Percentiles rank a stretch among this genome's conserved stretches.
Evolutionary conservation across 1,140 invertebrate genomes (phyloP).

Genomic region (Linepithema humile): DNA sequence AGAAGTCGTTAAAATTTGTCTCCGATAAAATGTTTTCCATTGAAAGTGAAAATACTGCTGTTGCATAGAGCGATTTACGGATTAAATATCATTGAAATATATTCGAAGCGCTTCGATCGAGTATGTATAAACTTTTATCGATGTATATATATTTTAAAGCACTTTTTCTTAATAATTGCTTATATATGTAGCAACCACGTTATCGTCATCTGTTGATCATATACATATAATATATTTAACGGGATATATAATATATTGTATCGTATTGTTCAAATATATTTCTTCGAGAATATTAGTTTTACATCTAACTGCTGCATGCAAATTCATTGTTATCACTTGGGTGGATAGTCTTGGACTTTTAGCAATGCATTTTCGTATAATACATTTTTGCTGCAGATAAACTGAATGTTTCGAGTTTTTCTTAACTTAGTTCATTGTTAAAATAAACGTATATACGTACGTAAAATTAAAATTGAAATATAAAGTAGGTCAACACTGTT

Average conservation of each 20-base stretch:
- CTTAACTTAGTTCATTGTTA: neutral
- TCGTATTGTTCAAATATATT: conserved; percentile 32
- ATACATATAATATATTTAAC: conserved; percentile 40
- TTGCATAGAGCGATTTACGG: conserved; percentile 47
- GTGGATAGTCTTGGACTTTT: neutral
- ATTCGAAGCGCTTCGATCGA: conserved; percentile 47
- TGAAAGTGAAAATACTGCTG: conserved; percentile 37
- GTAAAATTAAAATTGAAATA: neutral
- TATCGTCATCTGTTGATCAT: conserved; percentile 31
- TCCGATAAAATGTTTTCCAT: conserved; percentile 34
- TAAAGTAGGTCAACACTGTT: neutral
- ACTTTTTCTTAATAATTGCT: conserved; percentile 64
- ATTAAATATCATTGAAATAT: conserved; percentile 58
- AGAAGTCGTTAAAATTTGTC: conserved; percentile 75
- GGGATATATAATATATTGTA: conserved; percentile 42
- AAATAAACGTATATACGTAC: neutral
- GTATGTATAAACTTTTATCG: conserved; percentile 32
- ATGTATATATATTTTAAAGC: conserved; percentile 64
- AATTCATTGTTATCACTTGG: conserved; percentile 21
- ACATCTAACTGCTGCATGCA: neutral
- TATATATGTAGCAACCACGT: conserved; percentile 66
- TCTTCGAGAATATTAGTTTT: conserved; percentile 2
- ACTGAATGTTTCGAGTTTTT: neutral
- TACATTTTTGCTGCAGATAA: neutral
- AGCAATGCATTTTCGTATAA: neutral